Evolutionary conservation across 2,113 vertebrate species (phyloP).

Genomic region (Calypte anna): DNA sequence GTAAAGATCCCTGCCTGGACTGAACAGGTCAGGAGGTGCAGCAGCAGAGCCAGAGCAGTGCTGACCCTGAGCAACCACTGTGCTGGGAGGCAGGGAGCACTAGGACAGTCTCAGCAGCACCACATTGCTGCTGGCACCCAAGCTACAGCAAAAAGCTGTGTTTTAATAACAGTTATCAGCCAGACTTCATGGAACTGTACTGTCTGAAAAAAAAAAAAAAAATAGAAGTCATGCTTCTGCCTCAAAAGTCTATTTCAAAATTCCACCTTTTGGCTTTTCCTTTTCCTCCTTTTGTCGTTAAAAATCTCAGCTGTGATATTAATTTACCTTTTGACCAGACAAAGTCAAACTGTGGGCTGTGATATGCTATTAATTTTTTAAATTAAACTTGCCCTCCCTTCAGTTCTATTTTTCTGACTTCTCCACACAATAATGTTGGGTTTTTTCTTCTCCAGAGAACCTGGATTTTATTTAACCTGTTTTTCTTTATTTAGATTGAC

Average conservation of each 20-base stretch:
- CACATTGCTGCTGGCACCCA: not conserved
- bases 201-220: not conserved
- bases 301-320: slow-evolving; percentile 38
- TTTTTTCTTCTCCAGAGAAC: slow-evolving; percentile 13
- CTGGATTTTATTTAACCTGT: slow-evolving; percentile 39
- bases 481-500: slow-evolving; percentile 27
- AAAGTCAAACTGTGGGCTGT: not conserved
- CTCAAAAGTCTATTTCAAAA: slow-evolving; percentile 4
- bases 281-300: slow-evolving; percentile 1
- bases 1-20: not conserved
- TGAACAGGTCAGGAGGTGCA: fast-evolving
- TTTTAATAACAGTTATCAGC: not conserved
- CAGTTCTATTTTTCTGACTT: not conserved
- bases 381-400: not conserved
- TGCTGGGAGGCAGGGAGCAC: not conserved
- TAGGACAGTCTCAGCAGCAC: not conserved
- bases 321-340: slow-evolving; percentile 21
- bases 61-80: fast-evolving
- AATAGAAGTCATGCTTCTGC: not conserved
- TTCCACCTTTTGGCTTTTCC: slow-evolving; percentile 4
- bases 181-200: not conserved
- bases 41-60: not conserved
- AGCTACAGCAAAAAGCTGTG: not conserved
- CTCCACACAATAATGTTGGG: not conserved
- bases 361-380: slow-evolving; percentile 11